Evolutionary conservation across 2,797 vertebrate species (phyloP).

Genomic region (Limosa lapponica): DNA sequence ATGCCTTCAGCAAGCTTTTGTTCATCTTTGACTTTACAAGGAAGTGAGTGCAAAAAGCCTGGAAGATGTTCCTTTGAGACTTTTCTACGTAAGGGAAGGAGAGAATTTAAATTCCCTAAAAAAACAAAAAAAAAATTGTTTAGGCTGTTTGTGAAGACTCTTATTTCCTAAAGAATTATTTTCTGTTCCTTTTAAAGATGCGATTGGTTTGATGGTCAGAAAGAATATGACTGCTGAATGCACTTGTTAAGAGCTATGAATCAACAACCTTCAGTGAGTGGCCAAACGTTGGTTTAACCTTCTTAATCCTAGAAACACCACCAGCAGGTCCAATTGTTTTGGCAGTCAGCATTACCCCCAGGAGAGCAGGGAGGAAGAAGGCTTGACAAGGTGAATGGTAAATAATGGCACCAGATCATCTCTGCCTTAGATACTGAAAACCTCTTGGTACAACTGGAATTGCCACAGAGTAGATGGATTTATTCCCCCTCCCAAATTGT

Average conservation of each 20-base stretch:
- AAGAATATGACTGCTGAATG: neutral
- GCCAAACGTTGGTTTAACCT: neutral
- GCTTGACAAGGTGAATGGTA: neutral
- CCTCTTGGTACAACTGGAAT: neutral
- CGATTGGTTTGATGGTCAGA: neutral
- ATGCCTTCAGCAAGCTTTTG: neutral
- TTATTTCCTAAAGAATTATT: neutral
- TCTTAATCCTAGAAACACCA: neutral
- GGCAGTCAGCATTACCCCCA: neutral
- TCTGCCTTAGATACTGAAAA: neutral
- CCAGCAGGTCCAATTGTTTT: neutral
- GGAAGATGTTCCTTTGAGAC: neutral
- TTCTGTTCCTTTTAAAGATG: neutral
- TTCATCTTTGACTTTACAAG: neutral
- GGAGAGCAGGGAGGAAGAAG: neutral
- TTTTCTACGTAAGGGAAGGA: neutral
- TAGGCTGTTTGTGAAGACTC: neutral
- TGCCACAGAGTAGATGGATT: neutral
- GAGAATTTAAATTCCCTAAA: neutral
- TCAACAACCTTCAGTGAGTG: neutral
- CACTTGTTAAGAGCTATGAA: neutral
- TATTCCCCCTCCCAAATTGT: neutral
- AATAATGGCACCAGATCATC: neutral
- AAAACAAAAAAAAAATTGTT: fast-evolving
- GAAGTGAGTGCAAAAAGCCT: neutral